phyloP scores from a whole-genome alignment of 2,113 vertebrate genomes.

The Oreochromis spilurus region DNA sequence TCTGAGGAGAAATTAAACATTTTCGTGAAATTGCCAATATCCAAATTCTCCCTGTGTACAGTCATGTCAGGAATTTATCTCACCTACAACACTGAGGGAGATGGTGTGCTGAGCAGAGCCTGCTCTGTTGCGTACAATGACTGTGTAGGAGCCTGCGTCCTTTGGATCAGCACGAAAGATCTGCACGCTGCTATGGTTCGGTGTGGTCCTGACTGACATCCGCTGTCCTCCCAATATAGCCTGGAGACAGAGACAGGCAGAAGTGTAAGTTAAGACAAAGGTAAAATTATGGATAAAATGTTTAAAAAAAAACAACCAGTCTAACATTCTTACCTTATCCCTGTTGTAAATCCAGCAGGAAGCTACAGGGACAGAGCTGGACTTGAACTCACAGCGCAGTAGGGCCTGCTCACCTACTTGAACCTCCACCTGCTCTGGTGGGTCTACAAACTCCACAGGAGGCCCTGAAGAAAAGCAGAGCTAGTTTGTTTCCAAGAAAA shows the following conservation, averaged over 20 bases:
- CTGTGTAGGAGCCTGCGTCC: slow-evolving; percentile 68
- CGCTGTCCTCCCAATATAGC: slow-evolving; percentile 41
- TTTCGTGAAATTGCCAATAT: neutral
- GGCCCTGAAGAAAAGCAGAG: slow-evolving; percentile 34
- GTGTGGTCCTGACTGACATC: slow-evolving; percentile 36
- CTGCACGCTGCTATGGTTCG: slow-evolving; percentile 44
- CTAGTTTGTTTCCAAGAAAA: neutral
- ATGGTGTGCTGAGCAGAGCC: slow-evolving; percentile 66
- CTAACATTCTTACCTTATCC: slow-evolving; percentile 51
- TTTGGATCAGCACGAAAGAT: slow-evolving; percentile 48
- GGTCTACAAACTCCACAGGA: slow-evolving; percentile 61
- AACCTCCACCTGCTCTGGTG: slow-evolving; percentile 66
- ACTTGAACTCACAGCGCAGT: slow-evolving; percentile 64
- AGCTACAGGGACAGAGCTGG: slow-evolving; percentile 65
- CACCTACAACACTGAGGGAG: slow-evolving; percentile 71
- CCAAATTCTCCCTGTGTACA: neutral
- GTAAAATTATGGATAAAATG: neutral
- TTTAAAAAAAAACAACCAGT: neutral
- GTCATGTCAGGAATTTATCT: neutral
- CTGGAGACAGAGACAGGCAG: slow-evolving; percentile 10
- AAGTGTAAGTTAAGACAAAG: neutral
- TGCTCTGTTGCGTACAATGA: slow-evolving; percentile 55
- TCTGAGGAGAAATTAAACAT: slow-evolving; percentile 43
- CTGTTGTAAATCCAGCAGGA: slow-evolving; percentile 78
- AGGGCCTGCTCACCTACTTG: slow-evolving; percentile 53